Evolutionary conservation across 2,113 vertebrate genomes (phyloP).

Genomic region (Elachura formosa): DNA sequence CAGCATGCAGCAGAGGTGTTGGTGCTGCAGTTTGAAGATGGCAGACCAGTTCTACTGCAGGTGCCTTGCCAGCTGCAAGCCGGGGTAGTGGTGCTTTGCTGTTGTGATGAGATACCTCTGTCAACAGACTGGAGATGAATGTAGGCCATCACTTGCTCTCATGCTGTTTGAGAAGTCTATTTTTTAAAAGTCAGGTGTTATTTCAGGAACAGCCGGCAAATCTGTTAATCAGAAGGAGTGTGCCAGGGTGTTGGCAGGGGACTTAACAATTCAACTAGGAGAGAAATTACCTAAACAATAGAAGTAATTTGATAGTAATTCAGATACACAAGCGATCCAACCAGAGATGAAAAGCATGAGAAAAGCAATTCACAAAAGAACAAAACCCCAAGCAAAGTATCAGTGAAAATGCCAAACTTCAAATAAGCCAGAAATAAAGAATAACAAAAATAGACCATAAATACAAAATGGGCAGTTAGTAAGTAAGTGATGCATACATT

Average conservation of each 20-base stretch:
- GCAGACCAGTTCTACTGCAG: not conserved
- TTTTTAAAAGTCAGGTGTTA: not conserved
- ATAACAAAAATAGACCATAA: rapidly evolving
- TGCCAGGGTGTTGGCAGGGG: not conserved
- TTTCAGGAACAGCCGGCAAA: not conserved
- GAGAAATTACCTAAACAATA: not conserved
- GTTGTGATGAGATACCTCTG: not conserved
- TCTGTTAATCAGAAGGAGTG: not conserved
- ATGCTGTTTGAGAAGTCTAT: not conserved
- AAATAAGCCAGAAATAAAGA: not conserved
- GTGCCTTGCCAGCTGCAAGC: not conserved
- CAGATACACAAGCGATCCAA: not conserved
- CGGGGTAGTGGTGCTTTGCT: not conserved
- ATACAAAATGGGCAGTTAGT: not conserved
- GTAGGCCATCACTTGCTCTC: not conserved
- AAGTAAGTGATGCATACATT: not conserved
- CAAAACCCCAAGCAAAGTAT: not conserved
- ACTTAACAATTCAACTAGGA: not conserved
- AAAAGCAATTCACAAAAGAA: not conserved
- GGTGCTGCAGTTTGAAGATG: not conserved
- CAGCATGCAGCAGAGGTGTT: not conserved
- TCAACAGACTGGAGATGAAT: not conserved
- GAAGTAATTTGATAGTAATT: not conserved
- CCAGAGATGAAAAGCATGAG: not conserved
- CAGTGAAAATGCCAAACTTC: not conserved